Base-by-base conservation (phyloP, 2,888 invertebrate species). In the Proisotoma minuta region DNA sequence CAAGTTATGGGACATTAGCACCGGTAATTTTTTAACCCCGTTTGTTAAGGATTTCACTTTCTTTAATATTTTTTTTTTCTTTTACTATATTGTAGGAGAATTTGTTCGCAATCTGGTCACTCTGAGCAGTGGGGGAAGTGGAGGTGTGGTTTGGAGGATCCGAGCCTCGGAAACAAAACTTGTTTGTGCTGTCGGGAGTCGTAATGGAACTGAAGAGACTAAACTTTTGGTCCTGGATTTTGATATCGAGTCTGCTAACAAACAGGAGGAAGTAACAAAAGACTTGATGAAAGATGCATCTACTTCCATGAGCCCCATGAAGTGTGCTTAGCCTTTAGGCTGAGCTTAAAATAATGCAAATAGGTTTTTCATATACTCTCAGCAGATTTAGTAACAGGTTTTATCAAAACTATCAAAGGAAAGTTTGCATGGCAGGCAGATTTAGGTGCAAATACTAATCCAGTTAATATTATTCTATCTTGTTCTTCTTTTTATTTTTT, bases 101-200 rank as follows among this genome's bases (percentile, higher is more conserved):
- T 98, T 98, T 79, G 89, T 99, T 70, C 86, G 98, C 67, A 95
- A 99, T 81, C 84, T 99, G 68, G 94, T 99, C 62, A 87, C 92
- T 47, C 81, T 99, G 68, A 88, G 90, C 65, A 94, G 94, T 71
- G 96, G 97, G 24, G 97, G 97, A 2, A 91, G 92, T 50, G 99
- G 99, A 2, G 99, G 98, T 50, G 99, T 99, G 22, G 98, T 99
- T 15, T 99, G 99, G 99, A 85, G 98, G 52, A 95, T 99, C 69
- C 82, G 90, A 63, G 95, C 97, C 58, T 95, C 91, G 75, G 90
- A 95, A 76, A 97, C 97, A 22, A 95, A 96, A 79, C 84, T 99
- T 67, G 94, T 98, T 54, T 99, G 98, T 80, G 99, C 99, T 2
- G 98, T 98, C 20, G 99, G 99, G 62, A 97, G 96, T 71, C 86